phyloP scores from a whole-genome alignment of 2,888 invertebrate species.

The Polylopha cassiicola region DNA sequence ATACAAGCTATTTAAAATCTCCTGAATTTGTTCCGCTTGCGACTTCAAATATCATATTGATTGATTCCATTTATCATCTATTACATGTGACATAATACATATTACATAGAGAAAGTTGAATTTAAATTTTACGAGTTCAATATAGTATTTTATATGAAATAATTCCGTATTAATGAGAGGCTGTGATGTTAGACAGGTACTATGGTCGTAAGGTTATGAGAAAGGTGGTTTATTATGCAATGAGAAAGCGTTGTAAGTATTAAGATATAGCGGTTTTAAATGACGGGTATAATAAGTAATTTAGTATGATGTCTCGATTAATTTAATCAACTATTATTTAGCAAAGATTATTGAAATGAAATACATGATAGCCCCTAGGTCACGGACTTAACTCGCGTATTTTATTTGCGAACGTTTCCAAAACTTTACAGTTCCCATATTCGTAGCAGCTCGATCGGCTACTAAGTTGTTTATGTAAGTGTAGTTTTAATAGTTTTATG shows the following conservation, averaged over 20 bases:
- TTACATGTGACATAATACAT: slow-evolving; percentile 13
- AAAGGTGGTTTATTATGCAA: slow-evolving; percentile 54
- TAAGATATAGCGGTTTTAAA: slow-evolving; percentile 17
- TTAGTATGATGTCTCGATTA: no score
- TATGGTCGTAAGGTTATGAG: slow-evolving; percentile 54
- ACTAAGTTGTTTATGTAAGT: no score
- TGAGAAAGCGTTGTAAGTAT: slow-evolving; percentile 29
- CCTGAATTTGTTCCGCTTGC: slow-evolving; percentile 5
- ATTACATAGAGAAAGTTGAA: slow-evolving; percentile 12
- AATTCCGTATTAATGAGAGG: slow-evolving; percentile 3
- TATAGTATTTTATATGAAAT: slow-evolving; percentile 4
- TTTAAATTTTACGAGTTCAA: background rate
- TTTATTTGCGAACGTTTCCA: no score
- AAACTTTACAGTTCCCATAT: no score
- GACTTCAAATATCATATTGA: slow-evolving; percentile 3
- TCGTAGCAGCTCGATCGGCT: no score
- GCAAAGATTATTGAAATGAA: no score
- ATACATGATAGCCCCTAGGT: no score
- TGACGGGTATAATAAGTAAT: slow-evolving; percentile 29
- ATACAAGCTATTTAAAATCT: no score
- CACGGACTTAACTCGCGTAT: no score
- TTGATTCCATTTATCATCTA: slow-evolving; percentile 6
- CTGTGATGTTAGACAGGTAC: slow-evolving; percentile 29
- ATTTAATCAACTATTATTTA: no score
- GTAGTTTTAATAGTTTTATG: no score